Percentiles rank a stretch among this genome's conserved stretches.
Evolutionary conservation across 2,888 invertebrate genomes (phyloP).

Genomic region (Eupithecia tripunctaria): DNA sequence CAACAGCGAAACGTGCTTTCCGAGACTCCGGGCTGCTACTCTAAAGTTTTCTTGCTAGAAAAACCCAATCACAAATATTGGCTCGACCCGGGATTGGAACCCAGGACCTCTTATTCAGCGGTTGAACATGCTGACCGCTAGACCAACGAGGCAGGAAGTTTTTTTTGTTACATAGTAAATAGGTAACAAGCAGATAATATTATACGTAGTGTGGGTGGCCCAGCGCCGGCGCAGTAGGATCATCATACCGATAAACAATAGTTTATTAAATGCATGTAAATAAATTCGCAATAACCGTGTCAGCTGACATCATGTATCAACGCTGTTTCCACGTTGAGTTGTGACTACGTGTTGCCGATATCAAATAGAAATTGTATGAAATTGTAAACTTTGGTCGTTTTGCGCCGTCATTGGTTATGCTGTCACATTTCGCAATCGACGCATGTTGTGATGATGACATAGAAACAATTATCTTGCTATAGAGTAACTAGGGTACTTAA

Average conservation of each 20-base stretch:
- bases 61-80: too few relatives aligned
- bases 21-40: too few relatives aligned
- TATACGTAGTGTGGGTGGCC: slow-evolving; percentile 40
- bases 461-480: neutral
- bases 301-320: slow-evolving; percentile 28
- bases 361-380: slow-evolving; percentile 14
- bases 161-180: neutral
- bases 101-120: too few relatives aligned
- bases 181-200: slow-evolving; percentile 17
- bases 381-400: slow-evolving; percentile 4
- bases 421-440: neutral
- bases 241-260: slow-evolving; percentile 41
- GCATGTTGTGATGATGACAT: neutral
- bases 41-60: too few relatives aligned
- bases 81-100: too few relatives aligned
- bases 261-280: slow-evolving; percentile 37
- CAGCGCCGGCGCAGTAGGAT: slow-evolving; percentile 44
- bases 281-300: slow-evolving; percentile 33
- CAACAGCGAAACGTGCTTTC: too few relatives aligned
- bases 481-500: neutral
- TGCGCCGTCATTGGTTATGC: slow-evolving; percentile 2
- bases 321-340: slow-evolving; percentile 14
- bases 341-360: slow-evolving; percentile 8
- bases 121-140: too few relatives aligned
- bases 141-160: too few relatives aligned